These are phyloP conservation scores for Bufo bufo DNA, from an alignment of 2,113 vertebrate species.

Conservation along the genomic window DNA sequence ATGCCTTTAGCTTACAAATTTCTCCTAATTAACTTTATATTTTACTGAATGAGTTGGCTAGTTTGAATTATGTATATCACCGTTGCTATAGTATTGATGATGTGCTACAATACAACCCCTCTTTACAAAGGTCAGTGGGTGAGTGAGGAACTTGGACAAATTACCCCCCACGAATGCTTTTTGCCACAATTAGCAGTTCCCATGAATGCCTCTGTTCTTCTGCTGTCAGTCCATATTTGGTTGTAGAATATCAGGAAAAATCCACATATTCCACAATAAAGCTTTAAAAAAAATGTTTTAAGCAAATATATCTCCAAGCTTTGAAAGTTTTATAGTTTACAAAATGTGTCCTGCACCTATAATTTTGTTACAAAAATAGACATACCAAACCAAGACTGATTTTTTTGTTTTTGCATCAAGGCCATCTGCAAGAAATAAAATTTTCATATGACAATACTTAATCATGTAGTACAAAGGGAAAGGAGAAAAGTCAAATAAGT, in stretches of 20 bases:
- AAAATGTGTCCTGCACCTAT: background rate
- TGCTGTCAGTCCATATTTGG: background rate
- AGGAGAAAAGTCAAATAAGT: background rate
- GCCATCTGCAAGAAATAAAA: background rate
- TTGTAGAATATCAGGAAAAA: background rate
- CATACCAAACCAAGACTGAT: background rate
- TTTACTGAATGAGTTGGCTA: no score
- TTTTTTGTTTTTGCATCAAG: background rate
- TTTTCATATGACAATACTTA: background rate
- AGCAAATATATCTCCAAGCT: background rate
- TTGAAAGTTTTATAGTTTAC: background rate
- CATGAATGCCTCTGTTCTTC: background rate
- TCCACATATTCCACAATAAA: background rate
- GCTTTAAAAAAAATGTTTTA: background rate
- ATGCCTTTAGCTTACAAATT: no score
- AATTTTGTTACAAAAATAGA: background rate
- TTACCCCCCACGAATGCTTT: no score
- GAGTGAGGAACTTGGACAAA: no score
- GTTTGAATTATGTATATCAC: no score
- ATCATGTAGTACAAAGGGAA: constrained; percentile 21
- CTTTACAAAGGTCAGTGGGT: no score
- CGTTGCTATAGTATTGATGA: no score
- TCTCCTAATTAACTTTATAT: no score
- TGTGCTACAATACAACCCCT: no score
- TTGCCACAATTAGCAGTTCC: no score